Conservation (phyloP, 2,888 invertebrate species). For the Malachius bipustulatus region DNA sequence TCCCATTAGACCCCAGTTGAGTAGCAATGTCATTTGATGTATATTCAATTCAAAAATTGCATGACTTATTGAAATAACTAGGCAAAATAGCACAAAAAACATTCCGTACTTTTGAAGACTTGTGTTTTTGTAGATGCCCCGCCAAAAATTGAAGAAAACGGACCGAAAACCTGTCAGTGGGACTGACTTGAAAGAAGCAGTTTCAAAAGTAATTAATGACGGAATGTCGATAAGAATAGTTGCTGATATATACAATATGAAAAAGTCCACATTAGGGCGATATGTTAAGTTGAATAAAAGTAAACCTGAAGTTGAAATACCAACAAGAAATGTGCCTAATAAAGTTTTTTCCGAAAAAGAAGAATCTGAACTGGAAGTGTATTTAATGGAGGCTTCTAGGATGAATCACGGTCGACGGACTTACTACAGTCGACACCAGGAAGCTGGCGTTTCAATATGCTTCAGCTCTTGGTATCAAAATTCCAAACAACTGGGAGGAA, state of each 20-base stretch:
- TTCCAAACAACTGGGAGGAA: too few relatives aligned
- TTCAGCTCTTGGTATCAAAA: too few relatives aligned
- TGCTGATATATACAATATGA: not conserved
- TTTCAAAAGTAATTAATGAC: slow-evolving; percentile 2
- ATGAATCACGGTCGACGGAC: too few relatives aligned
- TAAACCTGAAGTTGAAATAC: slow-evolving; percentile 3
- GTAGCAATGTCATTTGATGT: too few relatives aligned
- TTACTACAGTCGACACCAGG: too few relatives aligned
- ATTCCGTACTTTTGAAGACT: not conserved
- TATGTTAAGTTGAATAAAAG: slow-evolving; percentile 1
- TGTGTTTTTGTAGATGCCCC: not conserved
- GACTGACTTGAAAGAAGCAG: slow-evolving; percentile 2
- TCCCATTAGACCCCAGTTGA: slow-evolving; percentile 2
- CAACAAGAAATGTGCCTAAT: slow-evolving; percentile 2
- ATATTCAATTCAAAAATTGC: not conserved
- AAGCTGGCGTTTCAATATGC: too few relatives aligned
- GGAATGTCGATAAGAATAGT: slow-evolving; percentile 1
- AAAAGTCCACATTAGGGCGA: slow-evolving; percentile 3
- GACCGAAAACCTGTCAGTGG: slow-evolving; percentile 2
- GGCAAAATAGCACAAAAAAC: not conserved
- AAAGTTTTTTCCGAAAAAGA: slow-evolving; percentile 3
- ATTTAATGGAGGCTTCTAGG: slow-evolving; percentile 1
- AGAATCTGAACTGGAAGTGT: not conserved
- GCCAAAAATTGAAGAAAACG: not conserved
- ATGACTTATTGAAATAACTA: slow-evolving; percentile 2